Conservation (phyloP, 2,797 vertebrate genomes). For the Pipistrellus nathusii region DNA sequence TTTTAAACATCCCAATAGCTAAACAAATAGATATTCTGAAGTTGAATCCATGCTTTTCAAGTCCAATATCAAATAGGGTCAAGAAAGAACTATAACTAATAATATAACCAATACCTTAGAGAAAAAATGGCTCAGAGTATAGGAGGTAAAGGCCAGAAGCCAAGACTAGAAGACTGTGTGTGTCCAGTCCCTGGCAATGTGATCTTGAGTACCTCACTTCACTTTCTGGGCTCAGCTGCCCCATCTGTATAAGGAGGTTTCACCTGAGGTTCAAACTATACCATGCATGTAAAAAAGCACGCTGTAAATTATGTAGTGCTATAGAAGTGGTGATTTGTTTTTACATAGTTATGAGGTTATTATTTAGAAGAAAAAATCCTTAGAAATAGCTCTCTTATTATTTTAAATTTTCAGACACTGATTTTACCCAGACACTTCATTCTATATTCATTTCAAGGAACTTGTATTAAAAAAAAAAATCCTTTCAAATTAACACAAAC, state of each 20-base stretch:
- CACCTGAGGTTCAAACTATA: background rate
- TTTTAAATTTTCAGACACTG: background rate
- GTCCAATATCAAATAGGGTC: background rate
- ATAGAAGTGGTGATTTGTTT: background rate
- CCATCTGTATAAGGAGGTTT: background rate
- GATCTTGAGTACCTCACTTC: background rate
- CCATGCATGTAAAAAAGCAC: background rate
- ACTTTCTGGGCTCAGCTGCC: background rate
- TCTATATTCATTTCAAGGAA: background rate
- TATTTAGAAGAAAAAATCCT: background rate
- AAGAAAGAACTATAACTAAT: slow-evolving; percentile 29
- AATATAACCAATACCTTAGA: background rate
- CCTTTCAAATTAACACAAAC: slow-evolving; percentile 33
- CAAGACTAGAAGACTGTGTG: background rate
- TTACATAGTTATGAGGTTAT: background rate
- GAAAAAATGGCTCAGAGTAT: background rate
- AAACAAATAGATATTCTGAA: slow-evolving; percentile 33
- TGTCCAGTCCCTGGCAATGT: background rate
- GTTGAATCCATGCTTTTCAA: slow-evolving; percentile 19
- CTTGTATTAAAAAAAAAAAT: background rate
- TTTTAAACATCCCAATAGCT: slow-evolving; percentile 35
- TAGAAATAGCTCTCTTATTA: slow-evolving; percentile 1
- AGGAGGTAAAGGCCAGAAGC: background rate
- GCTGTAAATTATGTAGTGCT: background rate
- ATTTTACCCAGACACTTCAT: slow-evolving; percentile 10